Percentiles rank a stretch among this genome's conserved stretches.
Evolutionary conservation across 30 jellyfish, hydroid and myxozoan genomes (phyloP).

Genomic region (Sanderia malayensis): DNA sequence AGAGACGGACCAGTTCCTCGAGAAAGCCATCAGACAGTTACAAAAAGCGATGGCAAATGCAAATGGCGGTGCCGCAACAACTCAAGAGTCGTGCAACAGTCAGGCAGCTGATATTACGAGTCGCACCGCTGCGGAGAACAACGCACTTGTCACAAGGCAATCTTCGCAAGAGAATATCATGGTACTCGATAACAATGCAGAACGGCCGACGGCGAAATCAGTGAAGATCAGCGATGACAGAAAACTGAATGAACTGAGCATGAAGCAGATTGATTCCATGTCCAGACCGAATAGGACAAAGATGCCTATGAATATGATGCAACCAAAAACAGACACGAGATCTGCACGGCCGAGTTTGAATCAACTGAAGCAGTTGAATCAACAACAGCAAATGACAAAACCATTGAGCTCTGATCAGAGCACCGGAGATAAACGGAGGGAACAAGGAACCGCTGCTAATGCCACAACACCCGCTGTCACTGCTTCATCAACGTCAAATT

Average conservation of each 20-base stretch:
- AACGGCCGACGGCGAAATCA: slow-evolving; percentile 36
- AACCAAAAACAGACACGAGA: slow-evolving; percentile 64
- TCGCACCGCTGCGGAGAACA: slow-evolving; percentile 3
- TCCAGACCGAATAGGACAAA: slow-evolving; percentile 45
- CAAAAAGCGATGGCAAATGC: slow-evolving; percentile 25
- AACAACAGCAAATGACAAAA: slow-evolving; percentile 82
- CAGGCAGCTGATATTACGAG: slow-evolving; percentile 17
- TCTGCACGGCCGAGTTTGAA: slow-evolving; percentile 84
- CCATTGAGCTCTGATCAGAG: not conserved
- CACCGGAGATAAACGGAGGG: slow-evolving; percentile 19
- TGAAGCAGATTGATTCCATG: slow-evolving; percentile 80
- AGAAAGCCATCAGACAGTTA: slow-evolving; percentile 39
- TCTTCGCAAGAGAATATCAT: not conserved
- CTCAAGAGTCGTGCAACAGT: slow-evolving; percentile 14
- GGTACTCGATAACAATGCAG: slow-evolving; percentile 40
- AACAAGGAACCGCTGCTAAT: not conserved
- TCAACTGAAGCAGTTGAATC: slow-evolving; percentile 69
- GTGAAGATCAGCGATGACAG: slow-evolving; percentile 18
- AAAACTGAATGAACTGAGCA: slow-evolving; percentile 60
- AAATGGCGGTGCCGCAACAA: too few species aligned
- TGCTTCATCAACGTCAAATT: slow-evolving; percentile 7
- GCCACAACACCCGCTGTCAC: slow-evolving; percentile 9
- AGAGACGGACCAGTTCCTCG: slow-evolving; percentile 53
- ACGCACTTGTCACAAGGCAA: slow-evolving; percentile 23
- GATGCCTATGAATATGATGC: slow-evolving; percentile 41